A percentile compares a stretch with the other conserved stretches of the same genome.
phyloP scores from a whole-genome alignment of 2,797 vertebrate genomes.

The Neosilurus mollespiculum region DNA sequence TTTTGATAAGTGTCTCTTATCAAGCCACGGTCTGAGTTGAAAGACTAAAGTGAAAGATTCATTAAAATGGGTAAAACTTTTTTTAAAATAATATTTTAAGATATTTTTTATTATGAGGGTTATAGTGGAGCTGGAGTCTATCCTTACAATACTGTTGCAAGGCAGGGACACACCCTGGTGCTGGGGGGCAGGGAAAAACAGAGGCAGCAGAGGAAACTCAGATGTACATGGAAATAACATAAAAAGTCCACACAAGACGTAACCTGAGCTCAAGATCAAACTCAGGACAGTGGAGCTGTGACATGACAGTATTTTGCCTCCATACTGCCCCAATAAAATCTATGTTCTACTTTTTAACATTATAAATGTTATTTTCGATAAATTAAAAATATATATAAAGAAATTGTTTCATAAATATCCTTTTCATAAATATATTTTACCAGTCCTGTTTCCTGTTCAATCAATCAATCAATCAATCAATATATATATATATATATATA shows the following conservation, averaged over 20 bases:
- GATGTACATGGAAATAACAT: neutral
- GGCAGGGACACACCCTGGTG: neutral
- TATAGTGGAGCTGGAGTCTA: neutral
- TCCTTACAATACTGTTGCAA: neutral
- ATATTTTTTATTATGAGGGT: neutral
- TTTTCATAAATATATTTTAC: constrained; percentile 20
- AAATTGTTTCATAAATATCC: constrained; percentile 48
- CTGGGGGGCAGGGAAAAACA: neutral
- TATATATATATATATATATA: constrained; percentile 34
- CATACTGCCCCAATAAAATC: neutral
- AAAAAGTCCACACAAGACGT: neutral
- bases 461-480: neutral
- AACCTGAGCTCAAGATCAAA: neutral
- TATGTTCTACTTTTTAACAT: neutral
- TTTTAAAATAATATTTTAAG: neutral
- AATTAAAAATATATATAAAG: neutral
- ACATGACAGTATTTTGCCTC: neutral
- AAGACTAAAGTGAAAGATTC: constrained; percentile 21
- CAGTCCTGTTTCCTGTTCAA: constrained; percentile 37
- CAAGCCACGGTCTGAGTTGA: constrained; percentile 39
- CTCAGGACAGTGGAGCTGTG: neutral
- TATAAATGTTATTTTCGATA: neutral
- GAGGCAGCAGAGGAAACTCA: neutral
- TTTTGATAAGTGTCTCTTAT: constrained; percentile 53
- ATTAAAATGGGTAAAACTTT: constrained; percentile 15